Evolutionary conservation across 2,888 invertebrate genomes (phyloP).

Genomic region (Cremastinae sp.): DNA sequence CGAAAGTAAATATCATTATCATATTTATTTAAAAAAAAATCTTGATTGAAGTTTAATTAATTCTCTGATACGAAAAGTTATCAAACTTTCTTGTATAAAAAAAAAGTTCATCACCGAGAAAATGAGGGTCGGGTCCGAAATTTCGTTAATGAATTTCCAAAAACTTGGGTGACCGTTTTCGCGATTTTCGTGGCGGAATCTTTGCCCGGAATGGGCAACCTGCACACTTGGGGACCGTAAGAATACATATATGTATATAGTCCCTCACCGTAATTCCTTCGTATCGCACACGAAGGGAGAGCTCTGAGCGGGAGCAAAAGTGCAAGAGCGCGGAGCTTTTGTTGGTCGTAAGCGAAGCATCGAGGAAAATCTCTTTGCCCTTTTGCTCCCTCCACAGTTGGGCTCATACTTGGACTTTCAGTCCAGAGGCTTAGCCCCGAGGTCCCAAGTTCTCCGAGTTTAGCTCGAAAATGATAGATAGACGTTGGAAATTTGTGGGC

Average conservation of each 20-base stretch:
- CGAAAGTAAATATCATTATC: too few species aligned
- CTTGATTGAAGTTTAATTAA: too few species aligned
- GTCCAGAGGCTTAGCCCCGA: conserved; percentile 59
- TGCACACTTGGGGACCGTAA: too few species aligned
- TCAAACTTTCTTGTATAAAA: too few species aligned
- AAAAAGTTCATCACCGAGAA: too few species aligned
- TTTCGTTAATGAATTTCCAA: too few species aligned
- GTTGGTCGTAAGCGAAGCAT: conserved; percentile 5
- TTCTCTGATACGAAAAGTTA: too few species aligned
- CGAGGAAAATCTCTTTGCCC: not conserved
- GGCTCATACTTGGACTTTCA: conserved; percentile 55
- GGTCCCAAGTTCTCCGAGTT: conserved; percentile 56
- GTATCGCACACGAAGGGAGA: conserved; percentile 16
- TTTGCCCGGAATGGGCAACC: not conserved
- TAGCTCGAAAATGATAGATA: conserved; percentile 30
- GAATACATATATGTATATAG: not conserved
- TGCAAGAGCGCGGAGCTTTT: conserved; percentile 49
- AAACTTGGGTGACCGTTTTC: not conserved
- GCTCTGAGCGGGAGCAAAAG: conserved; percentile 48
- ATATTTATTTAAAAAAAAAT: too few species aligned
- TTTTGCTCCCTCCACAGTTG: conserved; percentile 28
- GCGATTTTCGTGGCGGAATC: conserved; percentile 1
- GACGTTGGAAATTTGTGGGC: not conserved
- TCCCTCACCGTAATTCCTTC: not conserved
- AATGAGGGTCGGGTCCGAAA: too few species aligned